A percentile compares a stretch with the other conserved stretches of the same genome.
phyloP scores from a whole-genome alignment of 2,888 invertebrate species.

The Andrena chrysosceles region DNA sequence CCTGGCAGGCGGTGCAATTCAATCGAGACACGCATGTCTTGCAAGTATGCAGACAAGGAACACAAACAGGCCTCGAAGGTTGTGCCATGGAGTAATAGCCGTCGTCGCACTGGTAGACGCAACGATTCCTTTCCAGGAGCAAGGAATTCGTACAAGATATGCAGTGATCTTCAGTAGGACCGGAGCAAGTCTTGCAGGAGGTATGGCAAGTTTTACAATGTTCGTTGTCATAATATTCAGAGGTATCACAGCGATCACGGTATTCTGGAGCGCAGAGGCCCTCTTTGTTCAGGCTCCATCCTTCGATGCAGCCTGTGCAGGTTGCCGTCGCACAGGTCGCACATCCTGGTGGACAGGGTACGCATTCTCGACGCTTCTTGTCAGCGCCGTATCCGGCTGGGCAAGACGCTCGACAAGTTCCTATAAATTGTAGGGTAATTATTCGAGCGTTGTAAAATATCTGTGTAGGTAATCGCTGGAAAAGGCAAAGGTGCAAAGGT shows the following conservation, averaged over 20 bases:
- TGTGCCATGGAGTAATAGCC: constrained; percentile 91
- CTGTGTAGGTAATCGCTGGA: background rate
- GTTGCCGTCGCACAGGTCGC: constrained; percentile 90
- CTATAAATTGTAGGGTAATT: constrained; percentile 77
- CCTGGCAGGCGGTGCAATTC: constrained; percentile 93
- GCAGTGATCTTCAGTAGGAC: constrained; percentile 90
- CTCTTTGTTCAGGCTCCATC: constrained; percentile 92
- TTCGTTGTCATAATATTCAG: constrained; percentile 90
- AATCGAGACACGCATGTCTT: constrained; percentile 91
- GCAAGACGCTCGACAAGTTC: constrained; percentile 90
- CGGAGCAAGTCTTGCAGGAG: constrained; percentile 94
- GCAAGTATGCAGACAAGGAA: constrained; percentile 93
- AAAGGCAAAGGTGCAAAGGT: background rate
- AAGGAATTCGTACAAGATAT: constrained; percentile 91
- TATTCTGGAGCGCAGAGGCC: constrained; percentile 90
- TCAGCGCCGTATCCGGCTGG: constrained; percentile 92
- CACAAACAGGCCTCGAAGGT: constrained; percentile 86
- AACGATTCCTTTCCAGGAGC: constrained; percentile 90
- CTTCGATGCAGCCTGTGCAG: constrained; percentile 90
- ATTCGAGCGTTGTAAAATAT: background rate
- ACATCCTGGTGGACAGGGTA: constrained; percentile 92
- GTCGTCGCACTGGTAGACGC: constrained; percentile 91
- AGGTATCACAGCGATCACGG: constrained; percentile 88
- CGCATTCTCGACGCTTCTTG: constrained; percentile 92
- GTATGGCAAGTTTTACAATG: constrained; percentile 91